Percentiles rank a stretch among this genome's conserved stretches.
Evolutionary conservation across 2,113 vertebrate genomes (phyloP).

Genomic region (Bothrops jararaca): DNA sequence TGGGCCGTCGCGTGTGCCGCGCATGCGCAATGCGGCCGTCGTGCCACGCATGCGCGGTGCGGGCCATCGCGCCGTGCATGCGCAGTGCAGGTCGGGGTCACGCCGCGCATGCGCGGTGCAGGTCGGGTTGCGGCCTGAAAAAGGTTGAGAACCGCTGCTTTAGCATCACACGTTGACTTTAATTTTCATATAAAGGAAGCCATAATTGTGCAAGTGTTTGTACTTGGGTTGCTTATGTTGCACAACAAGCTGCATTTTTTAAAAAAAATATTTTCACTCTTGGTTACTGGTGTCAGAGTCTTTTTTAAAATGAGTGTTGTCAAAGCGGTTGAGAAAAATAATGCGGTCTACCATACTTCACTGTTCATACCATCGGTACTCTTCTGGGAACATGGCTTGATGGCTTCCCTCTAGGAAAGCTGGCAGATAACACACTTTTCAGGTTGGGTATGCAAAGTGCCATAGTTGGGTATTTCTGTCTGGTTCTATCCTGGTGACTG

Average conservation of each 20-base stretch:
- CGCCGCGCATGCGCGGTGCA: too few species aligned
- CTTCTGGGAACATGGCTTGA: background rate
- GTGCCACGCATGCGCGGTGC: too few species aligned
- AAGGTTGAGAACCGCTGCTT: too few species aligned
- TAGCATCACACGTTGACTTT: too few species aligned
- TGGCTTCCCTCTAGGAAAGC: background rate
- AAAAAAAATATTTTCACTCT: background rate
- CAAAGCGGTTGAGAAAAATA: background rate
- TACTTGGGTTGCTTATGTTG: background rate
- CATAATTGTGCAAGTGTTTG: background rate
- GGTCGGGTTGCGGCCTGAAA: too few species aligned
- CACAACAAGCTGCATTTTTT: background rate
- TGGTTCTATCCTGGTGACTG: background rate
- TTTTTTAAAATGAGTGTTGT: background rate
- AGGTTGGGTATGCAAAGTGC: background rate
- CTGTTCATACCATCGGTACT: background rate
- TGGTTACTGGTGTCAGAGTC: background rate
- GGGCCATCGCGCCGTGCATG: too few species aligned
- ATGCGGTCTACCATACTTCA: background rate
- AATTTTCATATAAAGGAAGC: background rate
- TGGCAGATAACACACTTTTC: background rate
- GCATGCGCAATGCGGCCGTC: too few species aligned
- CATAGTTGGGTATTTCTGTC: background rate
- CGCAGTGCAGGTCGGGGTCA: too few species aligned
- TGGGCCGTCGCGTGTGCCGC: too few species aligned